Conservation (phyloP, 2,113 vertebrate species). For the Clarias magur region DNA sequence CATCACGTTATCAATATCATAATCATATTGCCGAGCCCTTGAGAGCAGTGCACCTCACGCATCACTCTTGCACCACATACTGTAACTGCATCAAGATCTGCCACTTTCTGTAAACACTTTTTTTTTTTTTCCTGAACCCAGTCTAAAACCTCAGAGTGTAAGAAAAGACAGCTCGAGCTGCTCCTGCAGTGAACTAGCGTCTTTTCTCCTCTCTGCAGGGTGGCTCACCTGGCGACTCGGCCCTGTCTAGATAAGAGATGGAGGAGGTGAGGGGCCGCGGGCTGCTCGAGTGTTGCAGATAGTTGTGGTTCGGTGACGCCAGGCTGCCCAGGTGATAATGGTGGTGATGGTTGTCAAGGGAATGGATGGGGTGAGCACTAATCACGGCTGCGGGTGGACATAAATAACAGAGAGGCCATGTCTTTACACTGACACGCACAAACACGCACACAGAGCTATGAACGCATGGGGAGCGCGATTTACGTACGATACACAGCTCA, state of each 20-base stretch:
- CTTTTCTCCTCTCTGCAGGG: conserved; percentile 28
- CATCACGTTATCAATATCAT: background rate
- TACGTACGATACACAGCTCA: conserved; percentile 27
- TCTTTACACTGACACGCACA: conserved; percentile 35
- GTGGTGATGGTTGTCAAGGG: conserved; percentile 98
- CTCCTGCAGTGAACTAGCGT: background rate
- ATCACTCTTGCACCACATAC: background rate
- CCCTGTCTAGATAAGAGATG: conserved; percentile 93
- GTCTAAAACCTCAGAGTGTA: background rate
- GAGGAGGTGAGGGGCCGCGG: conserved; percentile 82
- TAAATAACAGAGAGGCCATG: conserved; percentile 54
- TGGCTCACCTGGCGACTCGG: conserved; percentile 93
- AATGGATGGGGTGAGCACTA: conserved; percentile 99
- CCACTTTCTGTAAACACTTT: background rate
- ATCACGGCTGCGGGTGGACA: conserved; percentile 94
- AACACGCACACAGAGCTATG: conserved; percentile 45
- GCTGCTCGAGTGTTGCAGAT: conserved; percentile 87
- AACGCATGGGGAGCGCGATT: conserved; percentile 21
- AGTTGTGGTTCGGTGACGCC: conserved; percentile 89
- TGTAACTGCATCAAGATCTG: background rate
- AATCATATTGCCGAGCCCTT: background rate
- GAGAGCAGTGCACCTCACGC: background rate
- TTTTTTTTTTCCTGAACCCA: background rate
- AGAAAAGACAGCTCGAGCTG: background rate
- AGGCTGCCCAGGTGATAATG: conserved; percentile 97